These are phyloP conservation scores for Hystrix cristata DNA, from an alignment of 2,113 vertebrate species.

Conservation along the genomic window DNA sequence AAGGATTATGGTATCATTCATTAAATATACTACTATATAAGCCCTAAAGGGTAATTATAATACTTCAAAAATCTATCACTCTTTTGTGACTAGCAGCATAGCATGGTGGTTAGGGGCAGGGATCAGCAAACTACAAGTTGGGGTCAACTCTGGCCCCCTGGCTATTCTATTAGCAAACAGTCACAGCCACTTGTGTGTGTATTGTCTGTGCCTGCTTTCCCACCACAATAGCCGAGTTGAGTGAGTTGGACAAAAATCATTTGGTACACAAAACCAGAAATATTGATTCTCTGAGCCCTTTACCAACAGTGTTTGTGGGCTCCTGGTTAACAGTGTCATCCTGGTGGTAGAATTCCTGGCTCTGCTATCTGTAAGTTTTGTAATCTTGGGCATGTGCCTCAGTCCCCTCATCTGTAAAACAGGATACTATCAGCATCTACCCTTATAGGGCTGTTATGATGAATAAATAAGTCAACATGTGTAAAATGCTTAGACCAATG, in stretches of 20 bases:
- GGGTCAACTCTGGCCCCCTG: not conserved
- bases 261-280: not conserved
- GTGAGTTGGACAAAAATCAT: constrained; percentile 17
- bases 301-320: not conserved
- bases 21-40: not conserved
- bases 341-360: not conserved
- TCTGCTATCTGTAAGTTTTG: not conserved
- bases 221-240: not conserved
- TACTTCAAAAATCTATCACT: not conserved
- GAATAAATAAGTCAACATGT: not conserved
- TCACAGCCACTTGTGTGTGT: not conserved
- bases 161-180: not conserved
- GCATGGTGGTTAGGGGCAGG: not conserved
- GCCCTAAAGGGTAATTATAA: not conserved
- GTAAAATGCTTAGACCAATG: not conserved
- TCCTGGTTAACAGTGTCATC: not conserved
- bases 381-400: not conserved
- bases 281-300: not conserved
- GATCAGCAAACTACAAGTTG: not conserved
- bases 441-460: not conserved
- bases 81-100: not conserved
- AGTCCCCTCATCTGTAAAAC: not conserved
- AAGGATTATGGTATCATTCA: not conserved
- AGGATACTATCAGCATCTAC: not conserved
- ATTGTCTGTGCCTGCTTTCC: not conserved